Percentiles rank a stretch among this genome's conserved stretches.
Conservation (phyloP, 2,888 invertebrate genomes). For the Dusona sp. region DNA sequence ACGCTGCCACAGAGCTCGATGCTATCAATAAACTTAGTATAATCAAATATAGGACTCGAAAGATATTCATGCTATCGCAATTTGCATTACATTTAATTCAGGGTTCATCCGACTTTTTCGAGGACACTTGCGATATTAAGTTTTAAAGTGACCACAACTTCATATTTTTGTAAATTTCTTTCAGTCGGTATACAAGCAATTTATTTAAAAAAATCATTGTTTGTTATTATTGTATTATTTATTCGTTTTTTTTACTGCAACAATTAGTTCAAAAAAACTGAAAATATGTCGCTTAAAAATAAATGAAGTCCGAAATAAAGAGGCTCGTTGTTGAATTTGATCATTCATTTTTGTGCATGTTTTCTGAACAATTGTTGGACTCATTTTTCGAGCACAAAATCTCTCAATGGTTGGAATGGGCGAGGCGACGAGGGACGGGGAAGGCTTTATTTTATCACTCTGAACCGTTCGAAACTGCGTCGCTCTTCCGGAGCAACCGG, state of each 20-base stretch:
- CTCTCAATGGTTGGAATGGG: conserved; percentile 5
- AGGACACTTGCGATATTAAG: background rate
- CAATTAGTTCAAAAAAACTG: background rate
- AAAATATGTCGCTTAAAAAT: background rate
- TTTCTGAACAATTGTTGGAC: conserved; percentile 36
- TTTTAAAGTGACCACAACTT: background rate
- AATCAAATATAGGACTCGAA: conserved; percentile 50
- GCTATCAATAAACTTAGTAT: conserved; percentile 81
- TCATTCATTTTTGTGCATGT: conserved; percentile 12
- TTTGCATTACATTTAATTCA: conserved; percentile 31
- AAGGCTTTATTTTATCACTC: conserved; percentile 28
- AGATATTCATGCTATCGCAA: background rate
- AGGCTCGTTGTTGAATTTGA: background rate
- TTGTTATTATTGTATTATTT: background rate
- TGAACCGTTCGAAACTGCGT: conserved; percentile 48
- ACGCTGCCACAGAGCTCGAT: conserved; percentile 67
- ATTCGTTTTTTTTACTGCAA: background rate
- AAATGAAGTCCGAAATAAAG: conserved; percentile 1
- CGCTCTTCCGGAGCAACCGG: conserved; percentile 48
- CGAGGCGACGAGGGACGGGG: background rate
- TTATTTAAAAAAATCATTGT: background rate
- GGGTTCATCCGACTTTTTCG: conserved; percentile 37
- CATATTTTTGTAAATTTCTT: background rate
- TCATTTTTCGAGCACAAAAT: conserved; percentile 21
- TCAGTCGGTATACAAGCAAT: background rate